These are phyloP conservation scores for Epinephelus lanceolatus DNA, from an alignment of 2,113 vertebrate species.

Conservation along the genomic window DNA sequence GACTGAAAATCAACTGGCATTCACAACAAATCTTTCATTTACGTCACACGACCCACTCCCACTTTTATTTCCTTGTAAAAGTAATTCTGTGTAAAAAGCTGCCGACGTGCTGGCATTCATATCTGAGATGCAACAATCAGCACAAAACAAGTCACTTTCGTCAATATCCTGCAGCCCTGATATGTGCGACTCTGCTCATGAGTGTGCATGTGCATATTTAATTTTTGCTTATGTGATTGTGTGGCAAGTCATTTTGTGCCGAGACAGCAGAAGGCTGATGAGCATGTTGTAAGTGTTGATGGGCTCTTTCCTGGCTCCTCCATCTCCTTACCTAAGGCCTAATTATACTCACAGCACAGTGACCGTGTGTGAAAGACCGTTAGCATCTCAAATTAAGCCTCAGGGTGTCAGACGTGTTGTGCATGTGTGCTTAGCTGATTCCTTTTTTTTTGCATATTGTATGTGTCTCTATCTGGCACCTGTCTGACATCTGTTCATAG, in stretches of 20 bases:
- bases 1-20: not conserved
- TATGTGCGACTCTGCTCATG: not conserved
- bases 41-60: not conserved
- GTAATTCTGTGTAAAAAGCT: not conserved
- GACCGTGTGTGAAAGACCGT: not conserved
- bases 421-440: not conserved
- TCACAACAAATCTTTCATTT: not conserved
- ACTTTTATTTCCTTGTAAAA: not conserved
- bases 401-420: not conserved
- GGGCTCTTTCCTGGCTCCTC: constrained; percentile 21
- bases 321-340: constrained; percentile 42
- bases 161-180: constrained; percentile 47
- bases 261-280: constrained; percentile 56
- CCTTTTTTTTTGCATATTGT: not conserved
- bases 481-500: not conserved
- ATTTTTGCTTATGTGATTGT: constrained; percentile 22
- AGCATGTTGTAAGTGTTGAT: constrained; percentile 54
- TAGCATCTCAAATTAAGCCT: constrained; percentile 1
- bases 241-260: constrained; percentile 30
- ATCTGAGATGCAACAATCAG: constrained; percentile 26
- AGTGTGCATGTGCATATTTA: constrained; percentile 24
- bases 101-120: not conserved
- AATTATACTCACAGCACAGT: constrained; percentile 14
- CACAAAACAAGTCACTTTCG: constrained; percentile 24
- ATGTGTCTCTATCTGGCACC: not conserved